Evolutionary conservation across 2,888 invertebrate genomes (phyloP), one percentile per base, ranked within the genome.

Genomic region (Cheilosia grossa): DNA sequence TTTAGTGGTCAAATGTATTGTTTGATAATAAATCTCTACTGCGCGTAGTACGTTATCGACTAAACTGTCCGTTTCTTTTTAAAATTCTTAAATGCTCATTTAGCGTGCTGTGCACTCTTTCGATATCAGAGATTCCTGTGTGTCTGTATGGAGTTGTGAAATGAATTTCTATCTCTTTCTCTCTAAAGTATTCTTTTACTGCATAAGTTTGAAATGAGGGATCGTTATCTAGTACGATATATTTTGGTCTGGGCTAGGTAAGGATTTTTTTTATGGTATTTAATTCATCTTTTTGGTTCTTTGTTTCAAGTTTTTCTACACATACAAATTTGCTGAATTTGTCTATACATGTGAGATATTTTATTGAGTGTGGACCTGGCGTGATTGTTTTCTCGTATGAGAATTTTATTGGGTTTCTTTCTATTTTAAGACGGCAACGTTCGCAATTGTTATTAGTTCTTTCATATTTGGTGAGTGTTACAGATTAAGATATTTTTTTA

Each of bases 71-170:
- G 42, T n/a, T 19, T 73, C 51, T 44, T 56, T 74, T 13, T 37
- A 53, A 21, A 30, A 56, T 54, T 44, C 54, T 21, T 21, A 21
- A 21, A 21, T 21, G 21, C 21, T 21, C 21, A 21, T 30, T 74
- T 37, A 66, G 6, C 0, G 21, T 58, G 6, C 58, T 51, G 44
- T 70, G 37, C 9, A 59, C 5, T 37, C 58, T 19, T 15, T 70
- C 58, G 2, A 69, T 44, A 7, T 56, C 63, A 1, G 74, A 74
- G 54, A 66, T 64, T 30, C 56, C 74, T 30, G 64, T 64, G 27
- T 63, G 54, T 21, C 73, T 7, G 13, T 58, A 54, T 15, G 40
- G 19, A 49, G 58, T 70, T 13, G 56, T 6, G 15, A 33, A 69
- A 33, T 70, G 59, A 10, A 69, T 13, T 21, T 54, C 13, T 58